Percentiles rank a stretch among this genome's conserved stretches.
Evolutionary conservation across 92 coral and sea anemone genomes (phyloP).

Genomic region (Epizoanthus illoricatus): DNA sequence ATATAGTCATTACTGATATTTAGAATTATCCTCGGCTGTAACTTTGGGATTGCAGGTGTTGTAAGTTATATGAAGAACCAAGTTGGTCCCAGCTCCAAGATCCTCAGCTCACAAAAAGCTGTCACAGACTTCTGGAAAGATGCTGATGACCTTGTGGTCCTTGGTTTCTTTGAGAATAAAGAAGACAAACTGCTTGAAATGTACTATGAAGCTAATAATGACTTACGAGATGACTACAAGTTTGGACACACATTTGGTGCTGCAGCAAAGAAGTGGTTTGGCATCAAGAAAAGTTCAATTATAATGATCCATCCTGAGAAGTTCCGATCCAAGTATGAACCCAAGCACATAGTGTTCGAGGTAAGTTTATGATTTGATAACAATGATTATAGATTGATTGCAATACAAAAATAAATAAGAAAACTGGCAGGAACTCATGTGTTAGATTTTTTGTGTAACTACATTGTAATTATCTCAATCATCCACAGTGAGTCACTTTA

Average conservation of each 20-base stretch:
- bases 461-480: too few relatives aligned
- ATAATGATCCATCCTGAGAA: slow-evolving; percentile 89
- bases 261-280: slow-evolving; percentile 85
- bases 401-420: too few relatives aligned
- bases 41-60: slow-evolving; percentile 53
- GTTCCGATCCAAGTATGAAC: slow-evolving; percentile 89
- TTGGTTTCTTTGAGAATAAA: slow-evolving; percentile 87
- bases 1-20: background rate
- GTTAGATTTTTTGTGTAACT: too few relatives aligned
- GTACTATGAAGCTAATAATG: slow-evolving; percentile 94
- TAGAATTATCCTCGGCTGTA: background rate
- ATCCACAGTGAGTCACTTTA: too few relatives aligned
- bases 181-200: slow-evolving; percentile 72
- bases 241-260: slow-evolving; percentile 94
- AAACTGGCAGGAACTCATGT: too few relatives aligned
- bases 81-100: slow-evolving; percentile 95
- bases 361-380: slow-evolving; percentile 29
- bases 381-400: too few relatives aligned
- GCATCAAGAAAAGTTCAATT: slow-evolving; percentile 75
- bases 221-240: slow-evolving; percentile 82
- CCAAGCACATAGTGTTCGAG: slow-evolving; percentile 77
- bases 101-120: slow-evolving; percentile 74
- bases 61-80: slow-evolving; percentile 83
- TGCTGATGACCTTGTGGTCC: slow-evolving; percentile 73
- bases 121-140: slow-evolving; percentile 88